Evolutionary conservation across 1,140 invertebrate genomes (phyloP).

Genomic region (Arctopsyche grandis): DNA sequence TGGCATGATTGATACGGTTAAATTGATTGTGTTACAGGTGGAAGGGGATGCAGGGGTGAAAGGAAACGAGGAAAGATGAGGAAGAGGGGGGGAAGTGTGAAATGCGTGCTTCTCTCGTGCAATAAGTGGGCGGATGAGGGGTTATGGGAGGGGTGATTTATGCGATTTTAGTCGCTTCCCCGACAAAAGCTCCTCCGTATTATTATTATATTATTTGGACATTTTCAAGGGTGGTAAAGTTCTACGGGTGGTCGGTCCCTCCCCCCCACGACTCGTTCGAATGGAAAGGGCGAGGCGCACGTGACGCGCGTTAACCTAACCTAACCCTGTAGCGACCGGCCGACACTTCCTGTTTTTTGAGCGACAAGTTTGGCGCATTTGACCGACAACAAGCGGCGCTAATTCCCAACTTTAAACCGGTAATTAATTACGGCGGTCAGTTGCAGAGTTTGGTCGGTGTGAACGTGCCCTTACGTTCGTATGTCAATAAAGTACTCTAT

Average conservation of each 20-base stretch:
- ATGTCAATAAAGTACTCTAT: not conserved
- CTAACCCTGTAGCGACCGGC: too few relatives aligned
- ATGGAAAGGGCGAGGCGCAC: too few relatives aligned
- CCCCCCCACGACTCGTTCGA: too few relatives aligned
- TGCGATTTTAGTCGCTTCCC: conserved; percentile 22
- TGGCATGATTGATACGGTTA: conserved; percentile 20
- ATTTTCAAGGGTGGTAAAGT: not conserved
- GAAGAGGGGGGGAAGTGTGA: not conserved
- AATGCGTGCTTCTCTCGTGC: not conserved
- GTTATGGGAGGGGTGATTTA: not conserved
- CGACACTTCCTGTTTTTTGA: not conserved
- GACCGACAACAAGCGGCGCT: conserved; percentile 8
- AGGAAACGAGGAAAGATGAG: not conserved
- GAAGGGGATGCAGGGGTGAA: not conserved
- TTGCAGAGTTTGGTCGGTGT: not conserved
- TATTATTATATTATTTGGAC: conserved; percentile 6
- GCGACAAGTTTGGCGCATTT: not conserved
- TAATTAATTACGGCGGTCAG: conserved; percentile 16
- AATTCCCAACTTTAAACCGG: conserved; percentile 23
- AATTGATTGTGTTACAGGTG: conserved; percentile 27
- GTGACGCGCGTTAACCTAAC: too few relatives aligned
- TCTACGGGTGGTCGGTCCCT: not conserved
- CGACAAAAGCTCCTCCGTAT: not conserved
- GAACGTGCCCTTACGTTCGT: not conserved
- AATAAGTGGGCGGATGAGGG: not conserved